Base-by-base conservation (phyloP, 2,888 invertebrate genomes). In the Micoletzkya japonica region DNA sequence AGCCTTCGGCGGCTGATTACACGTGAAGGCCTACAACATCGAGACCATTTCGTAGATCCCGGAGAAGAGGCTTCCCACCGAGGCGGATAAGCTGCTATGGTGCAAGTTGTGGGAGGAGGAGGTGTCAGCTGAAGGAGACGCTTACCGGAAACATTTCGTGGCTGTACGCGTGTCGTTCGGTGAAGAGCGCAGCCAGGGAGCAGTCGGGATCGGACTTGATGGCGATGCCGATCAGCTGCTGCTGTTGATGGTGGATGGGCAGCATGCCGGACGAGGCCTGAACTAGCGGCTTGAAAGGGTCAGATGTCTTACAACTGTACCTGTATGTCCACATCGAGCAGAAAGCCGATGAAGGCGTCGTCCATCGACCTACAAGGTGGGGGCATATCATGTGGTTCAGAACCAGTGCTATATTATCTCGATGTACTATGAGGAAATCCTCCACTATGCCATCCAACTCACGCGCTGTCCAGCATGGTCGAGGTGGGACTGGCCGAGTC, bases 121-220 rank as follows among this genome's bases (percentile, higher is more conserved):
- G 24, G 7, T 54, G 10, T 20, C 24, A 7, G 24, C 7, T 54
- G 24, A 54, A 17, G 10, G 54, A 54, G 14, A 7, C 10, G 3
- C 63, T 50, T 17, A 63, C 63, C n/a, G 64, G 64, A 24, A 52
- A 64, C 64, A 64, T 64, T 32, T 64, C 64, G 17, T 64, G 64
- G 1, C 17, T 7, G 37, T 64, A 64, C 1, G 64, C 34, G 4
- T 3, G 37, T 54, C 64, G 2, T 30, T 66, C 39, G 4, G 64
- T 66, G 72, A 84, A 81, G 30, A 84, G 68, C 28, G 74, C 74
- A 6, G 74, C 61, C 14, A 81, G 74, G 63, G 75, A 76, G 32
- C 80, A 74, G 71, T 84, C 84, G 7, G 82, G 82, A 60, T 84
- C 84, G 7, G 70, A 68, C 60, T 83, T 81, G 60, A 83, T 75